Conservation (phyloP, 1,140 invertebrate species). For the Aphis gossypii region DNA sequence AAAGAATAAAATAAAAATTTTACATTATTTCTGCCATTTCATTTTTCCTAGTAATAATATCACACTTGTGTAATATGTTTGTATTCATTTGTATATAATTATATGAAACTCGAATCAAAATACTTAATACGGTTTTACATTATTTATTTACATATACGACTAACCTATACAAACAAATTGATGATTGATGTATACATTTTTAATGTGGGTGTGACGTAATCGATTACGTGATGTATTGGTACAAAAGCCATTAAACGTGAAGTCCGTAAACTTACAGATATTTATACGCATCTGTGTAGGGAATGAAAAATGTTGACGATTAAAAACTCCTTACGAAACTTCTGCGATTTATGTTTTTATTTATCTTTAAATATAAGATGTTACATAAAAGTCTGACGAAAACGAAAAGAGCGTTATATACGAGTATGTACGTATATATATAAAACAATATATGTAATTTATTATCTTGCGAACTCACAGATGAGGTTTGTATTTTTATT, state of each 20-base stretch:
- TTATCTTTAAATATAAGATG: neutral
- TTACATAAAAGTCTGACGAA: neutral
- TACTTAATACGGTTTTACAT: neutral
- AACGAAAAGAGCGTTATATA: neutral
- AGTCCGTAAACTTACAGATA: neutral
- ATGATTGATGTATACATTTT: neutral
- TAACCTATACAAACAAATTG: neutral
- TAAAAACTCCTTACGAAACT: slow-evolving; percentile 3
- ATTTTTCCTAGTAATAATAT: neutral
- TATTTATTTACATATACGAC: neutral
- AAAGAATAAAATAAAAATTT: no score
- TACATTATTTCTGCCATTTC: neutral
- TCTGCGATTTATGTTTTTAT: slow-evolving; percentile 10
- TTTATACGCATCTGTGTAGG: neutral
- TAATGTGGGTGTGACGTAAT: neutral
- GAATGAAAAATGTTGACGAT: neutral
- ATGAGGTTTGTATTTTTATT: neutral
- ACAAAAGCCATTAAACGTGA: neutral
- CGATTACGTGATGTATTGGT: neutral
- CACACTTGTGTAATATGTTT: neutral
- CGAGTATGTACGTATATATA: no score
- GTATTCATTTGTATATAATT: neutral
- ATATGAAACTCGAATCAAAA: neutral
- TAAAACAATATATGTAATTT: no score
- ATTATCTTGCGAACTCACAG: neutral